These are phyloP conservation scores for Cygnus olor DNA, from an alignment of 2,797 vertebrate genomes.

Conservation along the genomic window DNA sequence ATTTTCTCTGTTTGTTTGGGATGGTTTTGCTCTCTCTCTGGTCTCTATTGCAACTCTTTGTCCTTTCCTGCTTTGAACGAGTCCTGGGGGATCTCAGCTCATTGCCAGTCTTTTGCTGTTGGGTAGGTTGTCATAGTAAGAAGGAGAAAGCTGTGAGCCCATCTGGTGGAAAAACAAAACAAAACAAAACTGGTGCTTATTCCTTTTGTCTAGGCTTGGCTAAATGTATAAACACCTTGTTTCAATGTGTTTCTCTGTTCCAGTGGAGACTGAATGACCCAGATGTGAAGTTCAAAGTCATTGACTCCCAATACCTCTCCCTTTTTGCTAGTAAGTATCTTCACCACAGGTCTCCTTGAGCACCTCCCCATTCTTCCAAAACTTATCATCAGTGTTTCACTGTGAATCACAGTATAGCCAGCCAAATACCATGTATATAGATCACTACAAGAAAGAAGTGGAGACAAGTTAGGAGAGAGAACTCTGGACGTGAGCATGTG, in stretches of 20 bases:
- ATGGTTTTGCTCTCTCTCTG: background rate
- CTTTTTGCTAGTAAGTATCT: conserved; percentile 90
- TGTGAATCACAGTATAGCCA: background rate
- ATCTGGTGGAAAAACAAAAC: background rate
- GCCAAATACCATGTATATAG: background rate
- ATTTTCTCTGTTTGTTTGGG: background rate
- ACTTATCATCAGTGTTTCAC: background rate
- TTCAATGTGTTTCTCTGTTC: conserved; percentile 53
- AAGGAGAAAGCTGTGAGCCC: background rate
- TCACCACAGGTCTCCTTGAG: background rate
- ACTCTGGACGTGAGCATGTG: background rate
- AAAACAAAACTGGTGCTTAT: background rate
- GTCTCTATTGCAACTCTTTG: background rate
- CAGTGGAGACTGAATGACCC: conserved; percentile 88
- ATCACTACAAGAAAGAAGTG: background rate
- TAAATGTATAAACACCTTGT: background rate
- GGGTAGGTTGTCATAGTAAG: background rate
- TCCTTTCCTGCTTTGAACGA: background rate
- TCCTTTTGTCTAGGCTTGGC: background rate
- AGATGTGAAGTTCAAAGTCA: conserved; percentile 81
- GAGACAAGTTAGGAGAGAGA: background rate
- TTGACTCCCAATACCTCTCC: conserved; percentile 87
- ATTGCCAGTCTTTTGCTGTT: background rate
- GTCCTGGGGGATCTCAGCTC: background rate
- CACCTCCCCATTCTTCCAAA: background rate